phyloP scores from a whole-genome alignment of 2,797 vertebrate species.

The Phoxinus dragarum region DNA sequence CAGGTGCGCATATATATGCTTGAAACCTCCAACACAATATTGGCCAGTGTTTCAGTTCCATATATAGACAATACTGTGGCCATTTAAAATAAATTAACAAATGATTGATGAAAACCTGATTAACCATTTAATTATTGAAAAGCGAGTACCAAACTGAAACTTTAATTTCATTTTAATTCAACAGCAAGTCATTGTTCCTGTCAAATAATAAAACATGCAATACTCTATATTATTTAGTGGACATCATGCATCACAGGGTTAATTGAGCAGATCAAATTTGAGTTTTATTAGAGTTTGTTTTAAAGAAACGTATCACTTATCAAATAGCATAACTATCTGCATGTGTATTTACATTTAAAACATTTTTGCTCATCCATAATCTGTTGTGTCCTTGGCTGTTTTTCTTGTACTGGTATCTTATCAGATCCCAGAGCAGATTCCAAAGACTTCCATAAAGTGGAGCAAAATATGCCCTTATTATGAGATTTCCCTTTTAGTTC shows the following conservation, averaged over 20 bases:
- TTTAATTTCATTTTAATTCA: background rate
- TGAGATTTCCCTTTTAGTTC: slow-evolving; percentile 31
- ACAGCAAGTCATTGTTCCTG: background rate
- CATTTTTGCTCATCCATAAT: background rate
- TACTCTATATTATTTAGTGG: background rate
- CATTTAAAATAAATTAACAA: background rate
- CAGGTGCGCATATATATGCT: background rate
- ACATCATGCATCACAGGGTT: background rate
- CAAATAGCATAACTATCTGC: background rate
- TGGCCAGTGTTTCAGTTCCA: background rate
- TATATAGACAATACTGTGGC: background rate
- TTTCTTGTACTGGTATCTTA: background rate
- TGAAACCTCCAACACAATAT: background rate
- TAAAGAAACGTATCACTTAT: background rate
- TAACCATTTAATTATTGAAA: background rate
- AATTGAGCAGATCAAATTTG: background rate
- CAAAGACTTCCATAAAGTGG: slow-evolving; percentile 33
- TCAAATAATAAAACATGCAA: background rate
- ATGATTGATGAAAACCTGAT: background rate
- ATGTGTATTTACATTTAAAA: background rate
- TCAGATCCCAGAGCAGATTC: slow-evolving; percentile 25
- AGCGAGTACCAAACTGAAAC: background rate
- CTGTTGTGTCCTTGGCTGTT: background rate
- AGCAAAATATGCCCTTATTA: slow-evolving; percentile 43
- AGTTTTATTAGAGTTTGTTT: background rate